Evolutionary conservation across 2,797 vertebrate genomes (phyloP), one percentile per base, ranked within the genome.

Genomic region (Ficedula albicollis): DNA sequence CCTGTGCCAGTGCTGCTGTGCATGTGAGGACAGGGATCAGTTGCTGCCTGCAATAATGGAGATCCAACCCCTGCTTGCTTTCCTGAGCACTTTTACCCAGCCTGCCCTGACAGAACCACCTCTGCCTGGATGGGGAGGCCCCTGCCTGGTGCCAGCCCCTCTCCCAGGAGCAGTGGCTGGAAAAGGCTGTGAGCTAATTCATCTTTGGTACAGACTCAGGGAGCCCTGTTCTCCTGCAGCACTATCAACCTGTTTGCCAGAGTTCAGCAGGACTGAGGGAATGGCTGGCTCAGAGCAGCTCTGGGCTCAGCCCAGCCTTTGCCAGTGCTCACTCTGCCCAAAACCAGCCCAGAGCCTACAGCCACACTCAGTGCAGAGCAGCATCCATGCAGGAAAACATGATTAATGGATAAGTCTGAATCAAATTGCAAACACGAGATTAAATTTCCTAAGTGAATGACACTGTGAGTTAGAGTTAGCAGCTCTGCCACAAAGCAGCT

Each of bases 401-500:
- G 43, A 87, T 69, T 84, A 58, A 69, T 52, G 80, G 68, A 9
- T 44, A 63, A 79, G 60, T 26, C 69, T 25, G 88, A 88, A 90
- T 76, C 36, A 78, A 88, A 93, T 14, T 79, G 73, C 51, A 68
- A 69, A 49, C 6, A 6, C 11, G 5, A 88, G 90, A 95, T 94
- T 91, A 73, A 69, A 95, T 95, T 91, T 90, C 87, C 80, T 83
- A 75, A 21, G 2, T 34, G 90, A 93, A 84, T 13, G 88, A 95
- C 90, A 63, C 39, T 16, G 79, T 18, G 76, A 26, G 80, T 93
- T 95, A 95, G 60, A 0, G 10, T 88, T 82, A 79, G 87, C 2
- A 69, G 79, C 87, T 44, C 4, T 93, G 85, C 26, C 93, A 94
- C 90, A 90, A 84, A 91, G 70, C 94, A 93, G 94, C 62, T 91